Percentiles rank a stretch among this genome's conserved stretches.
Conservation (phyloP, 2,797 vertebrate genomes). For the Rhinella marina region DNA sequence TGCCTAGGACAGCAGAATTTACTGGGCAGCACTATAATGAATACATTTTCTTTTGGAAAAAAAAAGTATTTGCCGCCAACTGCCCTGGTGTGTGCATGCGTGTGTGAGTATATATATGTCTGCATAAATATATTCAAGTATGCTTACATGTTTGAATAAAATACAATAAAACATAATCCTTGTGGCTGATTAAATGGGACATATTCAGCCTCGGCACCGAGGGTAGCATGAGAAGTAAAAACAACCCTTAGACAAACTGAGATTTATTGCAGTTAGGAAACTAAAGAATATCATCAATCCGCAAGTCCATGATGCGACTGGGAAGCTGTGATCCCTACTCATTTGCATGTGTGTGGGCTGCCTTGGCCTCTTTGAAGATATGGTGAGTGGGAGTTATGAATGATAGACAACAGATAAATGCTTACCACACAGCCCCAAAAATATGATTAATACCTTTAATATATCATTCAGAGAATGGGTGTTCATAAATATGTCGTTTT, state of each 20-base stretch:
- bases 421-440: constrained; percentile 11
- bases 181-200: no score
- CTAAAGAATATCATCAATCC: background rate
- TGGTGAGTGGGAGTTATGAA: constrained; percentile 43
- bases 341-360: constrained; percentile 47
- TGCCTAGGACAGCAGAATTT: no score
- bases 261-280: background rate
- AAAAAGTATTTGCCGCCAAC: no score
- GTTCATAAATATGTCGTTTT: background rate
- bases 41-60: no score
- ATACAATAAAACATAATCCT: no score
- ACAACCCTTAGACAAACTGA: background rate
- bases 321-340: constrained; percentile 25
- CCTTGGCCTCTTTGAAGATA: constrained; percentile 16
- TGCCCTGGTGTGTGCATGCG: no score
- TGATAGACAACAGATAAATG: constrained; percentile 48
- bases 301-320: background rate
- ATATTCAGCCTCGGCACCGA: no score
- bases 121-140: no score
- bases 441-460: constrained; percentile 40
- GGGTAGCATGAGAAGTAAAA: no score
- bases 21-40: no score
- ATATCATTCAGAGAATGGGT: constrained; percentile 24
- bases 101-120: no score
- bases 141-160: no score